Evolutionary conservation across 2,888 invertebrate species (phyloP).

Genomic region (Hirtodrosophila confusa): DNA sequence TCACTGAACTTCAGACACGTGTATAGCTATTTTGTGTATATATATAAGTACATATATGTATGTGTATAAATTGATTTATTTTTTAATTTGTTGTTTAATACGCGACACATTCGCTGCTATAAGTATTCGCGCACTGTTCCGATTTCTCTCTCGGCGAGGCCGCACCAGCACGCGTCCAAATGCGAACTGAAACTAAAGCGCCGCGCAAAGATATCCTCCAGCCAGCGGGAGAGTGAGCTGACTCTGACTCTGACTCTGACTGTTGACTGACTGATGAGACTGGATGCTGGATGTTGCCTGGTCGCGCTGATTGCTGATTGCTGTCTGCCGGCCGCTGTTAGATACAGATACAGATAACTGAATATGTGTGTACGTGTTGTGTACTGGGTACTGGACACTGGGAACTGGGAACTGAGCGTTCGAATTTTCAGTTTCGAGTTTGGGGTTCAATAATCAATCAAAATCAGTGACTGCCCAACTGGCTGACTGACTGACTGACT

Average conservation of each 20-base stretch:
- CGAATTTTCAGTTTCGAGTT: constrained; percentile 56
- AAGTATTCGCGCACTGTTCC: constrained; percentile 43
- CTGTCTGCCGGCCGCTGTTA: constrained; percentile 60
- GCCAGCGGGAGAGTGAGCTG: constrained; percentile 63
- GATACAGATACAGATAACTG: constrained; percentile 56
- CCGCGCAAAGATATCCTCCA: constrained; percentile 75
- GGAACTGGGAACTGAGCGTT: constrained; percentile 19
- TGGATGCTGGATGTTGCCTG: constrained; percentile 37
- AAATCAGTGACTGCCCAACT: constrained; percentile 54
- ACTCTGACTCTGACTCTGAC: constrained; percentile 51
- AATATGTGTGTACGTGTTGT: constrained; percentile 32
- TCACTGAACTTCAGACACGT: constrained; percentile 72
- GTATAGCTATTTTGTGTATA: constrained; percentile 30
- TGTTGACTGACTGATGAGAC: constrained; percentile 52
- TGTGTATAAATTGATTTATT: constrained; percentile 13
- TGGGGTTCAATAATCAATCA: constrained; percentile 71
- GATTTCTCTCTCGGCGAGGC: constrained; percentile 65
- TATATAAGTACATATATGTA: constrained; percentile 3
- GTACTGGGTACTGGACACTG: constrained; percentile 11
- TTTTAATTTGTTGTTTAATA: constrained; percentile 35
- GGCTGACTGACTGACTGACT: constrained; percentile 29
- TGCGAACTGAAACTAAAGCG: constrained; percentile 74
- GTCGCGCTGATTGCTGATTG: constrained; percentile 14
- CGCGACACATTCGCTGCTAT: constrained; percentile 39
- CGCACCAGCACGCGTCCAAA: constrained; percentile 76